Percentiles rank a stretch among this genome's conserved stretches.
Conservation (phyloP, 2,797 vertebrate genomes). For the Chelonia mydas region DNA sequence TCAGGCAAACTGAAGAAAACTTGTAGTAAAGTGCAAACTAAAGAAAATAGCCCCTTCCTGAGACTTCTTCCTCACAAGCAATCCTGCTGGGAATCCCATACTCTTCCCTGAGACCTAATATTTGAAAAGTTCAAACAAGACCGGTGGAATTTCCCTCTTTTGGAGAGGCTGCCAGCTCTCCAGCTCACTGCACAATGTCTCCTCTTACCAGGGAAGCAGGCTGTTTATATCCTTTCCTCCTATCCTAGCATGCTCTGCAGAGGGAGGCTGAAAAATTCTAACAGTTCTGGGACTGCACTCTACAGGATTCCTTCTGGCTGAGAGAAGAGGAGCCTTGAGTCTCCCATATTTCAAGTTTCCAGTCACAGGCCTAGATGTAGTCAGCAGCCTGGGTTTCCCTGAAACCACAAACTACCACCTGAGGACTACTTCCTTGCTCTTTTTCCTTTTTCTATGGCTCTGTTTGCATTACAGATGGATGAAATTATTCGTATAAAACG, state of each 20-base stretch:
- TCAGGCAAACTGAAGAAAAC: background rate
- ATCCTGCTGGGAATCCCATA: background rate
- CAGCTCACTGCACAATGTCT: background rate
- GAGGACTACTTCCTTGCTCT: background rate
- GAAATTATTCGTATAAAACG: background rate
- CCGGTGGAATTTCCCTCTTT: background rate
- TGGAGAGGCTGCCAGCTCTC: background rate
- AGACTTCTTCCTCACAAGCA: background rate
- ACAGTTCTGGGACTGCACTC: background rate
- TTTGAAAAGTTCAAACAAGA: background rate
- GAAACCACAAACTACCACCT: background rate
- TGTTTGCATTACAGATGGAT: background rate
- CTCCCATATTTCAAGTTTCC: rapidly evolving
- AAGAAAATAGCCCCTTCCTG: background rate
- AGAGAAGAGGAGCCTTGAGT: background rate
- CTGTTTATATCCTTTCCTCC: rapidly evolving
- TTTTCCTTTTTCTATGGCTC: background rate
- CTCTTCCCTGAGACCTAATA: background rate
- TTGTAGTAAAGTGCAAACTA: background rate
- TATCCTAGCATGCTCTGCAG: background rate
- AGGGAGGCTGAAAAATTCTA: background rate
- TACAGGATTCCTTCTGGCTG: background rate
- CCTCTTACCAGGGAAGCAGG: background rate
- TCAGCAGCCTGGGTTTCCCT: background rate
- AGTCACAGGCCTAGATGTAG: background rate